Conservation (phyloP, 2,888 invertebrate species). For the Byasa hedistus region DNA sequence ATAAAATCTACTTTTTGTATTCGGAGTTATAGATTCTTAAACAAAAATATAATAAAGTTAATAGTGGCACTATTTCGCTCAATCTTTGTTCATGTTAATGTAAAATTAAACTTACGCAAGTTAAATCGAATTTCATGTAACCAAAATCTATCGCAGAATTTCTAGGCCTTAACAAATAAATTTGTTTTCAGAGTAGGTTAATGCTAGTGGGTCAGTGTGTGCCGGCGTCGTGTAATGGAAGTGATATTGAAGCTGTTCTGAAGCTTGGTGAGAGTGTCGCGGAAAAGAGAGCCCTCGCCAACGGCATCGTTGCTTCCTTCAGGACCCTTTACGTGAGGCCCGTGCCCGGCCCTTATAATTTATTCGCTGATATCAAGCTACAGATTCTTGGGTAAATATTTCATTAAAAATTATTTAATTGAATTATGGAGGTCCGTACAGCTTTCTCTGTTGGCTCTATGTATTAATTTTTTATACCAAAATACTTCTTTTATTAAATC, state of each 20-base stretch:
- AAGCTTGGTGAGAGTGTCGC: conserved; percentile 58
- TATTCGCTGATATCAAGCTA: conserved; percentile 83
- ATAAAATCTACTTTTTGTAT: too few relatives aligned
- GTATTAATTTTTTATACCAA: too few relatives aligned
- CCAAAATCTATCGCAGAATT: too few relatives aligned
- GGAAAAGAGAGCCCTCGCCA: conserved; percentile 47
- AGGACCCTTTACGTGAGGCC: conserved; percentile 81
- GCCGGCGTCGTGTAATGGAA: conserved; percentile 82
- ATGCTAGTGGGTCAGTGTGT: conserved; percentile 87
- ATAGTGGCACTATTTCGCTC: neutral
- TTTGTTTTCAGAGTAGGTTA: conserved; percentile 78
- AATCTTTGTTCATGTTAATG: neutral
- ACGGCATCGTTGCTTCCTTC: conserved; percentile 67
- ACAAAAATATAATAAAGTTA: too few relatives aligned
- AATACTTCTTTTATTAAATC: too few relatives aligned
- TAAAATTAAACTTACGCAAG: neutral
- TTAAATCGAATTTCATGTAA: neutral
- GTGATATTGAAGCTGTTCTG: conserved; percentile 73
- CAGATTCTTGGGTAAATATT: conserved; percentile 82
- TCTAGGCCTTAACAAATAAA: conserved; percentile 7
- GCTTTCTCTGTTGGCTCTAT: too few relatives aligned
- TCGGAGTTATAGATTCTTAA: too few relatives aligned
- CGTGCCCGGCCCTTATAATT: conserved; percentile 84
- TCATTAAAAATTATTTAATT: neutral
- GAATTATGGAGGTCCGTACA: too few relatives aligned